Evolutionary conservation across 30 jellyfish, hydroid and myxozoan genomes (phyloP).

Genomic region (Aurelia aurita complex sp. Pacific): DNA sequence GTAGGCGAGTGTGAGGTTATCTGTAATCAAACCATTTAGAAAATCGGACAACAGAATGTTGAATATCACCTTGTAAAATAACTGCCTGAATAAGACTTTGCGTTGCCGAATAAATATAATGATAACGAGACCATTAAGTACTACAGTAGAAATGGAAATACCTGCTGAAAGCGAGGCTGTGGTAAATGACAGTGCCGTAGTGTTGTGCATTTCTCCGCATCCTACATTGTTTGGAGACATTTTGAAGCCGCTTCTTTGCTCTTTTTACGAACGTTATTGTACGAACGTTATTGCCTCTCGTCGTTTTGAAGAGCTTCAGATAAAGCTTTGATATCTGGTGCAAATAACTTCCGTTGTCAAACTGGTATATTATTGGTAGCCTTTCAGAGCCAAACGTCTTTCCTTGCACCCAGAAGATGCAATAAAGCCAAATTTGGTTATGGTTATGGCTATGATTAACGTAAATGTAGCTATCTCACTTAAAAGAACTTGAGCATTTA

Average conservation of each 20-base stretch:
- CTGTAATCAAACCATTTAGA: conserved; percentile 61
- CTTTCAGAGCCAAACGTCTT: no score
- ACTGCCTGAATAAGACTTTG: conserved; percentile 18
- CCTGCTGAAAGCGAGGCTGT: conserved; percentile 50
- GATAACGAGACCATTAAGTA: conserved; percentile 39
- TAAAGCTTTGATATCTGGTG: no score
- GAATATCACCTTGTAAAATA: conserved; percentile 61
- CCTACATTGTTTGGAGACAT: conserved; percentile 35
- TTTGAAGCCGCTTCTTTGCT: background rate
- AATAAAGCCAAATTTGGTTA: no score
- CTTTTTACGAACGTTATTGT: no score
- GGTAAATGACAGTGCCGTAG: conserved; percentile 24
- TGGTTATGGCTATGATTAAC: no score
- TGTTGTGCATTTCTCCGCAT: conserved; percentile 50
- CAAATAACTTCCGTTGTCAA: no score
- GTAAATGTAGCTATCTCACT: no score
- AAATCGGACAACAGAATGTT: conserved; percentile 51
- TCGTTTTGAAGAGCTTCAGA: no score
- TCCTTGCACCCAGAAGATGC: no score
- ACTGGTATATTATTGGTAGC: no score
- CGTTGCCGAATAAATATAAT: conserved; percentile 16
- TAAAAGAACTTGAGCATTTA: no score
- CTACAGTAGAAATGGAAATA: conserved; percentile 32
- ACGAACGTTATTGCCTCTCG: no score
- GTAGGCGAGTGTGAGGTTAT: conserved; percentile 36